phyloP scores from a whole-genome alignment of 1,140 invertebrate species.

The Drosophila sp. region DNA sequence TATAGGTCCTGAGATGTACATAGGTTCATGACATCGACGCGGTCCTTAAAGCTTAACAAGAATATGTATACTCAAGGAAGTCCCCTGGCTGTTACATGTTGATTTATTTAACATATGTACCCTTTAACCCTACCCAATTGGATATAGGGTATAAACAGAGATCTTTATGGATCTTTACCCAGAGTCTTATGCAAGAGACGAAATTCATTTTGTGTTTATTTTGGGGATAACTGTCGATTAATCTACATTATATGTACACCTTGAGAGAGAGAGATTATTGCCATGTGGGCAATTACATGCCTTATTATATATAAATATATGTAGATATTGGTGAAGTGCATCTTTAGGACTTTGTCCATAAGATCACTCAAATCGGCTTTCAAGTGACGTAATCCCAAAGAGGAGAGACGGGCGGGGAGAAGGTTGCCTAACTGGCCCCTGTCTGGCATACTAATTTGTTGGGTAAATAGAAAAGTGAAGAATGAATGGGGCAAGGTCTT shows the following conservation, averaged over 20 bases:
- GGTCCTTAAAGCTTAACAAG: no score
- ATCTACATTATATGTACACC: slow-evolving; percentile 25
- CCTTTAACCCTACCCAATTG: no score
- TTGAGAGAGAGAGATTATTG: not conserved
- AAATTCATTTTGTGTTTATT: not conserved
- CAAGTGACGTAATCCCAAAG: slow-evolving; percentile 47
- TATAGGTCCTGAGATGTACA: no score
- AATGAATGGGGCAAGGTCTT: slow-evolving; percentile 16
- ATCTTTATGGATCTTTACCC: not conserved
- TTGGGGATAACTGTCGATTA: slow-evolving; percentile 9
- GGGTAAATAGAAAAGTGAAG: slow-evolving; percentile 55
- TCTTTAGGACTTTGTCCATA: slow-evolving; percentile 28
- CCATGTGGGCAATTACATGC: slow-evolving; percentile 41
- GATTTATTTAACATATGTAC: no score
- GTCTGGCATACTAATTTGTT: slow-evolving; percentile 63
- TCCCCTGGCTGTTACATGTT: no score
- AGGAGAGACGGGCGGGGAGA: not conserved
- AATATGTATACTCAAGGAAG: no score
- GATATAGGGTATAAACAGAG: not conserved
- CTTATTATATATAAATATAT: slow-evolving; percentile 14
- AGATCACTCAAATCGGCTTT: slow-evolving; percentile 6
- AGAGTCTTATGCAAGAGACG: not conserved
- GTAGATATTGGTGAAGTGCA: slow-evolving; percentile 35
- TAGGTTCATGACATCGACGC: no score
- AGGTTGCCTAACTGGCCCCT: not conserved